Evolutionary conservation across 2,888 invertebrate genomes (phyloP), one percentile per base, ranked within the genome.

Genomic region (Tigriopus californicus): DNA sequence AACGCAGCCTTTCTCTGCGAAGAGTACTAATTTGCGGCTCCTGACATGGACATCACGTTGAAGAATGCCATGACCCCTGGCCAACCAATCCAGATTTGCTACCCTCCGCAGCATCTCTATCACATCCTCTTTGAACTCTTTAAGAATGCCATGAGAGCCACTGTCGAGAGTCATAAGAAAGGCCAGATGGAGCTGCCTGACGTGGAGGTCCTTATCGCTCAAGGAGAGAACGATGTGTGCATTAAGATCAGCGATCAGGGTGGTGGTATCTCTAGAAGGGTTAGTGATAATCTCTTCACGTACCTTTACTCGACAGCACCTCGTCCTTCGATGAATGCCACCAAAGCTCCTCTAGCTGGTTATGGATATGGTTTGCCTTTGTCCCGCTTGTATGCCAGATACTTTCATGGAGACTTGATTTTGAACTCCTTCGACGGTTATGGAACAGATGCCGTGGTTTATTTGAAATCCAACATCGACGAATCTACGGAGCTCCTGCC

Each of bases 281-380:
- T 83, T 62, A 81, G 81, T 1, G 92, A 95, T 67, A 80, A 87
- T 48, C 77, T 99, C 22, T 99, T 98, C 76, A 91, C 97, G 71
- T 99, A 99, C 73, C 95, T 97, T 94, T 99, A 95, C 76, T 92
- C 92, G 60, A 98, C 98, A 1, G 98, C 98, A 1, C 97, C 97
- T 0, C 87, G 91, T 67, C 97, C 97, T 0, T 84, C 86, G 61
- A 82, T 80, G 68, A 82, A 87, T 1, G 89, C 89, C 67, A 85
- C 90, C 65, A 89, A 88, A 1, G 92, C 94, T 41, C 97, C 97
- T 0, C 71, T 98, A 59, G 94, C 92, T 58, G 87, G 86, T 78
- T 62, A 95, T 70, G 97, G 97, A 0, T 99, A 98, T 71, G 98
- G 98, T 15, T 75, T 98, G 66, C 98, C 98, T 0, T 80, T 98